phyloP scores from a whole-genome alignment of 2,113 vertebrate species.

The Zeus faber region DNA sequence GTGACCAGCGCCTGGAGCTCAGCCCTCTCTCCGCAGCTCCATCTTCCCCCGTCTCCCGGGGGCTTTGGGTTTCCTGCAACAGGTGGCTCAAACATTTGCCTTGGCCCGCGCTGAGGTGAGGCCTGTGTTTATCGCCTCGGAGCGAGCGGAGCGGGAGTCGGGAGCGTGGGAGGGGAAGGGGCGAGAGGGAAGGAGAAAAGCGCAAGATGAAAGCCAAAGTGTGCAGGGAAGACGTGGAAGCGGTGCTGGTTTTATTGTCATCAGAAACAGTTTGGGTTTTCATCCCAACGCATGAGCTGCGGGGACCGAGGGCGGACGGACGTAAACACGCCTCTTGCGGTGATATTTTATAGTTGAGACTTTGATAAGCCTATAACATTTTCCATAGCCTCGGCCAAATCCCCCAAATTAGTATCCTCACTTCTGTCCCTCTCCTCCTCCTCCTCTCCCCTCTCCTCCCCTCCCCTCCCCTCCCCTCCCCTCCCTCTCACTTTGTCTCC shows the following conservation, averaged over 20 bases:
- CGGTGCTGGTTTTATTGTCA: too few relatives aligned
- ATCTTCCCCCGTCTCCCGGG: constrained; percentile 71
- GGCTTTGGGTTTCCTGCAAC: constrained; percentile 77
- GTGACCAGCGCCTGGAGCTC: constrained; percentile 49
- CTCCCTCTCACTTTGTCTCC: background rate
- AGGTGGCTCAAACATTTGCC: constrained; percentile 83
- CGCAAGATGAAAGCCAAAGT: constrained; percentile 20
- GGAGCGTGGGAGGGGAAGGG: too few relatives aligned
- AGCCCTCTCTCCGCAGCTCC: constrained; percentile 56
- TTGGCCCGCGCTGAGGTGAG: constrained; percentile 72
- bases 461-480: background rate
- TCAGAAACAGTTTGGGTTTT: too few relatives aligned
- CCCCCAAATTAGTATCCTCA: constrained; percentile 17
- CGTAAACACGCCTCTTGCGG: constrained; percentile 46
- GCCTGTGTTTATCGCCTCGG: constrained; percentile 74
- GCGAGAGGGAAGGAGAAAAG: constrained; percentile 42
- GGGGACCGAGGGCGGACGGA: constrained; percentile 28
- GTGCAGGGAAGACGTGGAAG: too few relatives aligned
- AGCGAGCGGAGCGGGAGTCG: constrained; percentile 35
- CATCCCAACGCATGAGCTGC: too few relatives aligned
- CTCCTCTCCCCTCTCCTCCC: background rate
- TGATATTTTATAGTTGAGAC: constrained; percentile 29
- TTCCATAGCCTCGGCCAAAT: constrained; percentile 42
- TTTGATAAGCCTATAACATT: constrained; percentile 49
- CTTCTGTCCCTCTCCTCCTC: background rate